Percentiles rank a stretch among this genome's conserved stretches.
Evolutionary conservation across 2,113 vertebrate species (phyloP).

Genomic region (Bungarus multicinctus): DNA sequence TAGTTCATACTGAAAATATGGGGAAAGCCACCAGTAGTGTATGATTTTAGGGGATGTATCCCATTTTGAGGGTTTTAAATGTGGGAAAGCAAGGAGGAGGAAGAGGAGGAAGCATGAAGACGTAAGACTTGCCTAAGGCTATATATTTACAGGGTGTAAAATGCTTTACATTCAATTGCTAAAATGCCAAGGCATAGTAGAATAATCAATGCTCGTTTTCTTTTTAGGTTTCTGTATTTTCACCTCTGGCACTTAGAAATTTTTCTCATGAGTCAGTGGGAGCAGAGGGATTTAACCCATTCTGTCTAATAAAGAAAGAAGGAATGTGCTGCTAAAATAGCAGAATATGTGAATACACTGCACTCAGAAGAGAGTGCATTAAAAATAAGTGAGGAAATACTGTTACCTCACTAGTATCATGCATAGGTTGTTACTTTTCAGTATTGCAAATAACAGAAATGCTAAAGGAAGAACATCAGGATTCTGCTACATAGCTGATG

Average conservation of each 20-base stretch:
- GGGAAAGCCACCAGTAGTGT: constrained; percentile 44
- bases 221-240: constrained; percentile 16
- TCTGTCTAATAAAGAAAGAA: constrained; percentile 50
- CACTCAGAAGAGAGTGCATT: constrained; percentile 10
- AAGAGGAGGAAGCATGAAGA: background rate
- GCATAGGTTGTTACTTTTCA: background rate
- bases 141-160: constrained; percentile 40
- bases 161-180: constrained; percentile 48
- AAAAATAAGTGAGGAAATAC: background rate
- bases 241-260: constrained; percentile 40
- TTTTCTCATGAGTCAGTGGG: constrained; percentile 41
- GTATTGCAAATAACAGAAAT: background rate
- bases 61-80: constrained; percentile 40
- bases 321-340: constrained; percentile 25
- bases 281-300: background rate
- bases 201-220: constrained; percentile 34
- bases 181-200: constrained; percentile 51
- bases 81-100: background rate
- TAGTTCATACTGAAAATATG: constrained; percentile 23
- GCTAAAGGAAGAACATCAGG: background rate
- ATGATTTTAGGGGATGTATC: background rate
- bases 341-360: constrained; percentile 24
- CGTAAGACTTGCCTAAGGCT: constrained; percentile 40
- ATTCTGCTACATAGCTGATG: background rate
- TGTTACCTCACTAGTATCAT: background rate